phyloP scores from a whole-genome alignment of 2,797 vertebrate genomes.

The Acanthurus tractus region DNA sequence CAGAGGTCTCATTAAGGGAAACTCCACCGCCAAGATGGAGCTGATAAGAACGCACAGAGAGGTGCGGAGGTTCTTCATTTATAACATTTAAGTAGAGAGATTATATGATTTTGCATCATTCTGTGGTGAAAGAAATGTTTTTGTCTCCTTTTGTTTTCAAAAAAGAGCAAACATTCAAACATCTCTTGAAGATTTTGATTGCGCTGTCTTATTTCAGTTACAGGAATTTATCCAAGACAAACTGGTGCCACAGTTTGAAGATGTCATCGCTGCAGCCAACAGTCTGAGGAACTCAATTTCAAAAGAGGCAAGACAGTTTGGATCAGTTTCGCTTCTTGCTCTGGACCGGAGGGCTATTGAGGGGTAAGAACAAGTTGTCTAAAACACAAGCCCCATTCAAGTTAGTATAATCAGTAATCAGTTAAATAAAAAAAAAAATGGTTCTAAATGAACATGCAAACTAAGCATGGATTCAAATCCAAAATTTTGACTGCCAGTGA shows the following conservation, averaged over 20 bases:
- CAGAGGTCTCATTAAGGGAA: constrained; percentile 85
- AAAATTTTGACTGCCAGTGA: neutral
- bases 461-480: neutral
- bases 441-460: neutral
- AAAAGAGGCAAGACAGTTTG: constrained; percentile 83
- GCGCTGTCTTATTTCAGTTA: constrained; percentile 69
- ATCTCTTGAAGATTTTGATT: constrained; percentile 1
- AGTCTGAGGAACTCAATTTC: constrained; percentile 81
- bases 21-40: constrained; percentile 82
- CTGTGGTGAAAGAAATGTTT: neutral
- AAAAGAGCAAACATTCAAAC: neutral
- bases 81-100: neutral
- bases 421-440: neutral
- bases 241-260: constrained; percentile 75
- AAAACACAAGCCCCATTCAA: neutral
- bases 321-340: constrained; percentile 77
- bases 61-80: constrained; percentile 67
- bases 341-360: constrained; percentile 81
- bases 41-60: constrained; percentile 77
- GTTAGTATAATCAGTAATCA: neutral
- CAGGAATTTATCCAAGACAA: constrained; percentile 74
- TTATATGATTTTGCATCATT: neutral
- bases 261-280: constrained; percentile 66
- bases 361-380: constrained; percentile 68
- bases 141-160: neutral